Evolutionary conservation across 1,140 invertebrate genomes (phyloP).

Genomic region (Drosophila auraria): DNA sequence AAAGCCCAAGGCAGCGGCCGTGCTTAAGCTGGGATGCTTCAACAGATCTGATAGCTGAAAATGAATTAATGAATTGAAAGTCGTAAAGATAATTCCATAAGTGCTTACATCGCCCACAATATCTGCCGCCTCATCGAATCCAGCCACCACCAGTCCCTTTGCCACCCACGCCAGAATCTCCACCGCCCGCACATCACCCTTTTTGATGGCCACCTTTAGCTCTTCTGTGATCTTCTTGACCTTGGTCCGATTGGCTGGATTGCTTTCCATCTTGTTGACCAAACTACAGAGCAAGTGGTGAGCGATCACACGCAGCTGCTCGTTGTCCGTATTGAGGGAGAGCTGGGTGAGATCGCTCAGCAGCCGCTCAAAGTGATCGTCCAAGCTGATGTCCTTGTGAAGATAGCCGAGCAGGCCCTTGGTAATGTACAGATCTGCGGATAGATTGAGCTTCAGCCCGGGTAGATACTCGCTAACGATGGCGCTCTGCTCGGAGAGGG

Average conservation of each 20-base stretch:
- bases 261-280: conserved; percentile 76
- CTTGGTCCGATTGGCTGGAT: conserved; percentile 47
- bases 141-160: conserved; percentile 75
- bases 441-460: conserved; percentile 59
- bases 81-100: background rate
- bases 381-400: conserved; percentile 72
- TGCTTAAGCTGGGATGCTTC: conserved; percentile 72
- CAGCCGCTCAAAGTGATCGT: conserved; percentile 79
- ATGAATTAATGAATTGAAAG: background rate
- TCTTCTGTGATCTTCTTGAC: conserved; percentile 51
- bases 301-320: conserved; percentile 62
- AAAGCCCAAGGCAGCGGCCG: conserved; percentile 72
- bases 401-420: conserved; percentile 75
- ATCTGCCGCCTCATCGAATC: conserved; percentile 70
- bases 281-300: conserved; percentile 80
- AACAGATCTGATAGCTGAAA: conserved; percentile 74
- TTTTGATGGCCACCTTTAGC: conserved; percentile 67
- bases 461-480: conserved; percentile 75
- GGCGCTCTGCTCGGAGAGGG: conserved; percentile 73
- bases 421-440: conserved; percentile 72
- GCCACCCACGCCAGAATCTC: conserved; percentile 75
- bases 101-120: conserved; percentile 76
- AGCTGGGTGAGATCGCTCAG: conserved; percentile 72
- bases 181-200: conserved; percentile 70
- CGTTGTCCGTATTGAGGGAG: conserved; percentile 63